A percentile compares a stretch with the other conserved stretches of the same genome.
These are phyloP conservation scores for Chunga burmeisteri DNA, from an alignment of 2,113 vertebrate genomes.

Conservation along the genomic window DNA sequence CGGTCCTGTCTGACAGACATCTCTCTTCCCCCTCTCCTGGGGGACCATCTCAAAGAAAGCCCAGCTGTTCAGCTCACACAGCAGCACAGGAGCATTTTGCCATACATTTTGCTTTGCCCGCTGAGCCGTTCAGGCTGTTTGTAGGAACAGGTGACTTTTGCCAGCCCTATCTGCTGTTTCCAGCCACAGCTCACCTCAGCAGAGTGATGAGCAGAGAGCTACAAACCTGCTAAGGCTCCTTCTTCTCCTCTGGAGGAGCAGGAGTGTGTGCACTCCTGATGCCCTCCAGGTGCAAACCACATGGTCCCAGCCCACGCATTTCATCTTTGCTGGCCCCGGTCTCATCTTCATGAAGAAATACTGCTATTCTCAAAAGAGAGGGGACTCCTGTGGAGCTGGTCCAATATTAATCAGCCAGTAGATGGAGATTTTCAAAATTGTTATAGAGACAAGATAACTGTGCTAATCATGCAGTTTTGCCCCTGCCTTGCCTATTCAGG, in stretches of 20 bases:
- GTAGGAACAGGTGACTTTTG: background rate
- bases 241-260: background rate
- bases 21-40: background rate
- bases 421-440: background rate
- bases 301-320: accelerated
- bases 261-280: background rate
- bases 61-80: accelerated
- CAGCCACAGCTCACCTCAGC: background rate
- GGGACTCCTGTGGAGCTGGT: background rate
- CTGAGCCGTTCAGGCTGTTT: background rate
- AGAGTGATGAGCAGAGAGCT: background rate
- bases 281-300: background rate
- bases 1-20: background rate
- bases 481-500: background rate
- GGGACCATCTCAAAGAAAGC: background rate
- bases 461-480: background rate
- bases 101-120: background rate
- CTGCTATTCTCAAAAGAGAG: background rate
- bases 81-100: background rate
- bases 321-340: accelerated
- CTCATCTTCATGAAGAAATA: background rate
- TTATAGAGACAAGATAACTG: background rate
- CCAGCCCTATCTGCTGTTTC: background rate
- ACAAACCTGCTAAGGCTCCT: background rate
- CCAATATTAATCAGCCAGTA: background rate